Percentiles rank a stretch among this genome's conserved stretches.
These are phyloP conservation scores for Siderastrea radians DNA, from an alignment of 92 coral and sea anemone genomes.

Conservation along the genomic window DNA sequence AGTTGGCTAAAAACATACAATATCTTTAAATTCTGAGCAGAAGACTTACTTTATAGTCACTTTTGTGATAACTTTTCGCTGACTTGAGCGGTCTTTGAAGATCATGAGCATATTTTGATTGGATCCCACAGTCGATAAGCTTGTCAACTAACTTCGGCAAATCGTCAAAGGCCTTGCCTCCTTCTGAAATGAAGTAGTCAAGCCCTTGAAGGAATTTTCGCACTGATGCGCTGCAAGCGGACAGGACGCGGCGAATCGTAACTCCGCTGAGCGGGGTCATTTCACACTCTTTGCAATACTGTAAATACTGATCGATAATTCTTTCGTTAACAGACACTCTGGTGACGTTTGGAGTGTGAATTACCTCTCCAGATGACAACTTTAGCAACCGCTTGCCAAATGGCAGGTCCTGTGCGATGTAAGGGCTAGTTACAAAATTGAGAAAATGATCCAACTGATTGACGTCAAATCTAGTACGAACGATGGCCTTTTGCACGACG, in stretches of 20 bases:
- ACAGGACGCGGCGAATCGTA: conserved; percentile 55
- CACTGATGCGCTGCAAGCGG: conserved; percentile 67
- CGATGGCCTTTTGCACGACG: conserved; percentile 18
- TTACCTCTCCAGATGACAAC: conserved; percentile 13
- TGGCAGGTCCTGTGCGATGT: conserved; percentile 40
- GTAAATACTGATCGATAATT: conserved; percentile 14
- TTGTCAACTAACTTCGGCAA: conserved; percentile 30
- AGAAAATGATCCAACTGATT: neutral
- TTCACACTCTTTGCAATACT: conserved; percentile 50
- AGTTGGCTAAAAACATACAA: too few species aligned
- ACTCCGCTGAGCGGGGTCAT: conserved; percentile 32
- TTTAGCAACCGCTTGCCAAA: conserved; percentile 40
- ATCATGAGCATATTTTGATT: too few species aligned
- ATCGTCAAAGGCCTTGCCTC: conserved; percentile 63
- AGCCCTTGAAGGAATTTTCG: conserved; percentile 69
- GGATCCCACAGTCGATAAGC: neutral
- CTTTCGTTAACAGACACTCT: conserved; percentile 45
- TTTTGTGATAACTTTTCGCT: conserved; percentile 49
- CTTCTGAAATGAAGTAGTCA: conserved; percentile 51
- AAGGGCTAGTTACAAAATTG: neutral
- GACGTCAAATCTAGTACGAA: neutral
- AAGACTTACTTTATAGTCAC: conserved; percentile 49
- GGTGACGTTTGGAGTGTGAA: conserved; percentile 58
- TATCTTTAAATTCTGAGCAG: too few species aligned
- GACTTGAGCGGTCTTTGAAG: neutral